Base-by-base conservation (phyloP, 2,888 invertebrate genomes). In the Boloria euphrosyne region DNA sequence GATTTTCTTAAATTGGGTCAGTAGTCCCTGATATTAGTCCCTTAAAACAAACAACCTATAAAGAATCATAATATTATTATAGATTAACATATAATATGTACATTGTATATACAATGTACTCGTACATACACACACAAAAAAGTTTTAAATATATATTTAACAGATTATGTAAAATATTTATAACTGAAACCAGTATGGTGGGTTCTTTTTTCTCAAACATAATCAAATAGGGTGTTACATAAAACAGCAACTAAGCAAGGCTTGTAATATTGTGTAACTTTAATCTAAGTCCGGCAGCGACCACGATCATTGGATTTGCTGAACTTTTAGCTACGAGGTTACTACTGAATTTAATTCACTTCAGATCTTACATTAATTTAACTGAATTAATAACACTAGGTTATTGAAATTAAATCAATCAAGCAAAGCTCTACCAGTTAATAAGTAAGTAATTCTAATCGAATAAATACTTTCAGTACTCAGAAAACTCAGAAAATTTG, bases 301-400 rank as follows among this genome's bases (percentile, higher is more conserved):
- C 63, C 63, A 60, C 67, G 67, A 58, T 59, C 67, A 44, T 62
- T 59, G 66, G 53, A 58, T 62, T 66, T 43, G 38, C 50, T 61
- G 16, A 66, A 66, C 66, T 66, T 66, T 16, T 58, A 46, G 44
- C 47, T 60, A 22, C n/a, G 52, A 53, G 18, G 22, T 59, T 50
- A 55, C 57, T 50, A 50, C 49, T 63, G 63, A 57, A 63, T 63
- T 54, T 18, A 50, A 63, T 50, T 50, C 50, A 63, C 49, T 57
- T 63, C 49, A 22, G 59, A 59, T 49, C 49, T 49, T 49, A 31
- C 16, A 49, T 59, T 38, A 31, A 59, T 47, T 59, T 59, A 31
- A 27, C 59, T 49, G 17, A 49, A 38, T 49, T 47, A 49, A 49
- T 59, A 59, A 38, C 27, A 17, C 59, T 38, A 49, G 49, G 31